These are phyloP conservation scores for Neuroterus valhalla DNA, from an alignment of 1,140 invertebrate genomes.

Conservation along the genomic window DNA sequence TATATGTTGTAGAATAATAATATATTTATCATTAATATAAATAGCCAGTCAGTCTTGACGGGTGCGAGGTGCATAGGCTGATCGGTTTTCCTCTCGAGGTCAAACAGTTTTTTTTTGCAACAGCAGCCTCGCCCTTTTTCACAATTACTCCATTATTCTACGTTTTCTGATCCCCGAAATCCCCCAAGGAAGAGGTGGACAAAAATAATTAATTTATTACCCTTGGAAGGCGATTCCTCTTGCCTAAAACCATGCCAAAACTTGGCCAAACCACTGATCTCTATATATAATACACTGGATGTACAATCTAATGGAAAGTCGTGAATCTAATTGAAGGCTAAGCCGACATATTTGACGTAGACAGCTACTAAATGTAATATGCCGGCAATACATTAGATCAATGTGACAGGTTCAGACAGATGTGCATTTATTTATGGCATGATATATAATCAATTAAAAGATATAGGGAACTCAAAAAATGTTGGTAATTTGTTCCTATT, in stretches of 20 bases:
- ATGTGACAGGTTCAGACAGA: too few relatives aligned
- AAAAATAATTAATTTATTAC: constrained; percentile 18
- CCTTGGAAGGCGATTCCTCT: neutral
- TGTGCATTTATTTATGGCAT: too few relatives aligned
- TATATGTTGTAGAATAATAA: constrained; percentile 63
- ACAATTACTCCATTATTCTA: constrained; percentile 14
- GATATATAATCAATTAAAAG: too few relatives aligned
- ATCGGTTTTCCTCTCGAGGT: constrained; percentile 56
- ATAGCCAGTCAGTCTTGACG: constrained; percentile 73
- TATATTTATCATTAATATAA: constrained; percentile 68
- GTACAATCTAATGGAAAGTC: too few relatives aligned
- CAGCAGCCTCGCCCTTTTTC: constrained; percentile 26
- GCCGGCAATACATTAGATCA: too few relatives aligned
- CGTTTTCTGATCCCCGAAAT: neutral
- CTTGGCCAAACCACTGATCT: too few relatives aligned
- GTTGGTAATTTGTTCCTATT: too few relatives aligned
- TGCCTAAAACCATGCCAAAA: constrained; percentile 12
- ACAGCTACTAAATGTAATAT: too few relatives aligned
- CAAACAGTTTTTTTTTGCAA: constrained; percentile 26
- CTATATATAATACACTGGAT: too few relatives aligned
- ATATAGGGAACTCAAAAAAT: too few relatives aligned
- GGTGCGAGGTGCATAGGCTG: constrained; percentile 67
- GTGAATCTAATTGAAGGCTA: too few relatives aligned
- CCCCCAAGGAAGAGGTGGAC: neutral
- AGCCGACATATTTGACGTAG: too few relatives aligned